These are phyloP conservation scores for Nasonovia ribisnigri DNA, from an alignment of 2,888 invertebrate genomes.

Conservation along the genomic window DNA sequence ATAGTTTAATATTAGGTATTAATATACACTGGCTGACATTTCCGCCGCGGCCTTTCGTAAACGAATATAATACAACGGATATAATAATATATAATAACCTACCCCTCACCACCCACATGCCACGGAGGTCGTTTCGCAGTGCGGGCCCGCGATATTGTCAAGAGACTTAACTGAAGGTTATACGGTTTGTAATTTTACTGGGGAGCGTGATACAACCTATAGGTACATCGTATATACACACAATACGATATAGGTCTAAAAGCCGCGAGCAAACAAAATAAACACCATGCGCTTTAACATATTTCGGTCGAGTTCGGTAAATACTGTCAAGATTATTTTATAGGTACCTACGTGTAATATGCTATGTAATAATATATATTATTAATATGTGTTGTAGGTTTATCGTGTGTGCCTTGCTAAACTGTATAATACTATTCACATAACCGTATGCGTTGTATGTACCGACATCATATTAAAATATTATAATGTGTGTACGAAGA, in stretches of 20 bases:
- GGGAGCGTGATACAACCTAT: not conserved
- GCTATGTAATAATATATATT: not conserved
- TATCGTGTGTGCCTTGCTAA: not conserved
- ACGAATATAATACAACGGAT: slow-evolving; percentile 41
- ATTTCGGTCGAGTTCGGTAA: slow-evolving; percentile 10
- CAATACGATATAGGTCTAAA: not conserved
- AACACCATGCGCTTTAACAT: not conserved
- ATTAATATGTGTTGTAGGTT: not conserved
- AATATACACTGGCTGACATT: slow-evolving; percentile 53
- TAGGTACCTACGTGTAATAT: not conserved
- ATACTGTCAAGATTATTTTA: slow-evolving; percentile 28
- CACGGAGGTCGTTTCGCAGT: not conserved
- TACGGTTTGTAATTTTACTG: not conserved
- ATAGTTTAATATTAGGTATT: not conserved
- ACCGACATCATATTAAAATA: not conserved
- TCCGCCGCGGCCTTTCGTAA: slow-evolving; percentile 49
- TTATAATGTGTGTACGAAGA: not conserved
- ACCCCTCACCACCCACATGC: not conserved
- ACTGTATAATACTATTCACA: not conserved
- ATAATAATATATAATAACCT: slow-evolving; percentile 17
- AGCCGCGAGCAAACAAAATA: not conserved
- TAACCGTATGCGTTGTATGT: not conserved
- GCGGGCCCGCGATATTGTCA: slow-evolving; percentile 34
- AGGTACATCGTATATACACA: not conserved
- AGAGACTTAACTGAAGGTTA: slow-evolving; percentile 56